Conservation (phyloP, 2,888 invertebrate genomes). For the Perizoma flavofasciatum region DNA sequence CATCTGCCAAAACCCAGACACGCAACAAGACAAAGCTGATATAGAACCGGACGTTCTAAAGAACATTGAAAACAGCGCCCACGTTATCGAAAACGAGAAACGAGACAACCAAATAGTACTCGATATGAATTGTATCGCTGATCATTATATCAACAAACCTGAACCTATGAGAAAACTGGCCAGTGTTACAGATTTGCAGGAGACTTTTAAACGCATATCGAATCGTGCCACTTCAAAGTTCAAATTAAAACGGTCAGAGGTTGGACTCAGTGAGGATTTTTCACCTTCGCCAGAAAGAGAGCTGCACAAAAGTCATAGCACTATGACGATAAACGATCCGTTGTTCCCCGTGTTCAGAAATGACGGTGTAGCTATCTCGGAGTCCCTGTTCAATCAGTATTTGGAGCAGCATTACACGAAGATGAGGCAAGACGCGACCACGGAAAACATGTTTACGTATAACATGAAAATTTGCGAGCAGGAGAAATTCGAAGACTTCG, state of each 20-base stretch:
- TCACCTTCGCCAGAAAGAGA: slow-evolving; percentile 60
- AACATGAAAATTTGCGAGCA: slow-evolving; percentile 67
- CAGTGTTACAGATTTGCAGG: slow-evolving; percentile 87
- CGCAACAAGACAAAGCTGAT: slow-evolving; percentile 75
- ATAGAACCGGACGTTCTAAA: slow-evolving; percentile 70
- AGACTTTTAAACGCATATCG: slow-evolving; percentile 83
- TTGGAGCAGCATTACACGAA: slow-evolving; percentile 86
- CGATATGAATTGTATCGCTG: slow-evolving; percentile 73
- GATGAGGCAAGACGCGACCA: slow-evolving; percentile 70
- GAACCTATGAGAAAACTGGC: slow-evolving; percentile 74
- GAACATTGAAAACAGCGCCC: slow-evolving; percentile 65
- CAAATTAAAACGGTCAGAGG: slow-evolving; percentile 64
- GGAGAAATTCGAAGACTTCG: slow-evolving; percentile 78
- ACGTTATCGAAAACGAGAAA: slow-evolving; percentile 64
- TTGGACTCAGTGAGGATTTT: slow-evolving; percentile 54
- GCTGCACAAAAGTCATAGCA: slow-evolving; percentile 70
- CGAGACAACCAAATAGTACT: slow-evolving; percentile 66
- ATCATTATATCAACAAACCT: slow-evolving; percentile 78
- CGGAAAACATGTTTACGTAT: slow-evolving; percentile 73
- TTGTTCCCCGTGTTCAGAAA: slow-evolving; percentile 89
- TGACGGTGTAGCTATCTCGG: slow-evolving; percentile 89
- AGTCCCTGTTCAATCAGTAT: slow-evolving; percentile 88
- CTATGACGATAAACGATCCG: slow-evolving; percentile 91
- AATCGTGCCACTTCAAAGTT: slow-evolving; percentile 84
- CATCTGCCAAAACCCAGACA: slow-evolving; percentile 87